Evolutionary conservation across 2,888 invertebrate genomes (phyloP), one percentile per base, ranked within the genome.

Genomic region (Conus canariensis): DNA sequence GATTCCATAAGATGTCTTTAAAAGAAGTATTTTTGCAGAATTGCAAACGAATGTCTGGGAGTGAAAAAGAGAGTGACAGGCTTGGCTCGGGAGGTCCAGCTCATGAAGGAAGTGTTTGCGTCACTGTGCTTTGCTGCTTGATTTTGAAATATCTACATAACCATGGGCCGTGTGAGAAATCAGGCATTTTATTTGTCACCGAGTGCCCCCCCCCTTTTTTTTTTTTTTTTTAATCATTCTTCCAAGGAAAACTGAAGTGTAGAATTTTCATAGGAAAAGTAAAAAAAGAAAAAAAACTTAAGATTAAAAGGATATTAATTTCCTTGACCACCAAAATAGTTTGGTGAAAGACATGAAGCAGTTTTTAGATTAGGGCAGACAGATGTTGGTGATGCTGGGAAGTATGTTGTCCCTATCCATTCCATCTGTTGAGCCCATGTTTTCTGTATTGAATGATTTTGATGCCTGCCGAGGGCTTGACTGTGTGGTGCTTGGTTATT

Each of bases 41-140:
- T 83, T 70, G 70, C 19, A 22, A 30, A 30, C 16, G 82, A 58
- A 58, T 83, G 82, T 83, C 6, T 56, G 82, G 58, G 82, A 83
- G 19, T 83, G 82, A 83, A 83, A 83, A 8, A 9, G 82, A 19
- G 45, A 16, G 16, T 56, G 82, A 9, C 82, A 83, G 82, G 58
- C 82, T 83, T 83, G 82, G 82, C 22, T 56, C 7, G 14, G 82
- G 82, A 58, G 82, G 58, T 83, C 82, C 19, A 83, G 82, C 82
- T 83, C 82, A 83, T 83, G 82, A 83, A 83, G 19, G 19, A 25
- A 56, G 82, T 58, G 56, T 58, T 5, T 83, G 77, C 30, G 30
- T 80, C 14, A 12, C 45, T 30, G 77, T 80, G 30, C 30, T 30
- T 80, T 30, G 14, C 10, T 14, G 77, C 30, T 74, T 74, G 22